Evolutionary conservation across 37 sponge, comb jelly and placozoan genomes (phyloP).

Genomic region (Diacarnus erythraeanus): DNA sequence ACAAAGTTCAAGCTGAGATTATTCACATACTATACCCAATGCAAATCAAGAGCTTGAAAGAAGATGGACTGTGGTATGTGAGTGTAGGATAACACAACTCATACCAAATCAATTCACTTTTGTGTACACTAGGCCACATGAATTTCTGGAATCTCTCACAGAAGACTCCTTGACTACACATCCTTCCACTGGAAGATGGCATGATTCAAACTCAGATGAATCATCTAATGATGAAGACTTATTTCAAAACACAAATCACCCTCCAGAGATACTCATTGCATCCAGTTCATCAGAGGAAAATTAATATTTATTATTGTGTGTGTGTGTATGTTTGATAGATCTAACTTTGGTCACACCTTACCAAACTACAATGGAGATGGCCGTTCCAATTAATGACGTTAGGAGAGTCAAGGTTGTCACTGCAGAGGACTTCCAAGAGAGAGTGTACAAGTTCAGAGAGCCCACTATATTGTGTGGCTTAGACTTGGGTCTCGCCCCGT

Average conservation of each 20-base stretch:
- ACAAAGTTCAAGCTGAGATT: conserved; percentile 93
- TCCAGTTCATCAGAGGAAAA: conserved; percentile 5
- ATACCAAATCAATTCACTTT: background rate
- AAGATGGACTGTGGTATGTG: conserved; percentile 75
- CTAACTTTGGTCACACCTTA: conserved; percentile 1
- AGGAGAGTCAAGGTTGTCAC: background rate
- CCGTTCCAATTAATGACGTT: background rate
- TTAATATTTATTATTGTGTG: background rate
- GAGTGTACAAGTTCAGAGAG: background rate
- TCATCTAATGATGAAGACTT: conserved; percentile 50
- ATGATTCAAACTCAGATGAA: background rate
- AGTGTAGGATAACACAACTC: background rate
- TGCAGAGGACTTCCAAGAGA: conserved; percentile 7
- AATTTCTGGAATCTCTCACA: conserved; percentile 19
- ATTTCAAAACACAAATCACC: conserved; percentile 76
- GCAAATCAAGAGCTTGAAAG: conserved; percentile 83
- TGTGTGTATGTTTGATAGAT: background rate
- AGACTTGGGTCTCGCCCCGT: conserved; percentile 66
- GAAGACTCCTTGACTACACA: background rate
- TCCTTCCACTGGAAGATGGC: too few relatives aligned
- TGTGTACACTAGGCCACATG: conserved; percentile 4
- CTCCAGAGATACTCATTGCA: background rate
- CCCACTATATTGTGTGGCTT: conserved; percentile 72
- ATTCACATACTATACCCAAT: conserved; percentile 84
- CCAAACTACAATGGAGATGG: background rate